Evolutionary conservation across 2,113 vertebrate genomes (phyloP).

Genomic region (Pollimyrus isidori): DNA sequence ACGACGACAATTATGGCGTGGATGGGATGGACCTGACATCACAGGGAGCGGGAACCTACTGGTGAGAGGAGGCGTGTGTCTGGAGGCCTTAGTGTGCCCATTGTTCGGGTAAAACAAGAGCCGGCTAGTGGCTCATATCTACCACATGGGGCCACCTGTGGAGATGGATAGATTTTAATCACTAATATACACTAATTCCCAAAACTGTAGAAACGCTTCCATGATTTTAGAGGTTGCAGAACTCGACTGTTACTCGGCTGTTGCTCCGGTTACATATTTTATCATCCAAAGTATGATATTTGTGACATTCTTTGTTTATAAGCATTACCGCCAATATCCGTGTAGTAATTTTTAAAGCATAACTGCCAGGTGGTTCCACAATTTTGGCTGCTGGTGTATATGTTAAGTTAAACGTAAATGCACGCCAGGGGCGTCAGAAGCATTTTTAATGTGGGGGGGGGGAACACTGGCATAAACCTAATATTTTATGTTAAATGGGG

Average conservation of each 20-base stretch:
- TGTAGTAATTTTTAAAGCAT: not conserved
- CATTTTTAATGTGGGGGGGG: no score
- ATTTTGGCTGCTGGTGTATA: not conserved
- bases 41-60: slow-evolving; percentile 96
- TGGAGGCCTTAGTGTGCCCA: not conserved
- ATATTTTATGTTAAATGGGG: no score
- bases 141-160: not conserved
- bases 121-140: not conserved
- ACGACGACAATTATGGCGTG: slow-evolving; percentile 96
- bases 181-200: not conserved
- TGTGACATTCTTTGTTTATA: not conserved
- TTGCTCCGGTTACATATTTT: not conserved
- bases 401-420: not conserved
- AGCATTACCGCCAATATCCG: not conserved
- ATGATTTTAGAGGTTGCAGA: not conserved
- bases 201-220: not conserved
- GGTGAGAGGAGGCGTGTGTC: slow-evolving; percentile 54
- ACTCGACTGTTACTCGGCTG: not conserved
- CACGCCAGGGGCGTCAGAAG: no score
- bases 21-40: slow-evolving; percentile 98
- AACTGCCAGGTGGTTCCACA: not conserved
- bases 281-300: not conserved
- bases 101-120: not conserved
- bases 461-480: no score
- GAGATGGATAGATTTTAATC: not conserved